These are phyloP conservation scores for Octomys mimax DNA, from an alignment of 2,797 vertebrate species.

Conservation along the genomic window DNA sequence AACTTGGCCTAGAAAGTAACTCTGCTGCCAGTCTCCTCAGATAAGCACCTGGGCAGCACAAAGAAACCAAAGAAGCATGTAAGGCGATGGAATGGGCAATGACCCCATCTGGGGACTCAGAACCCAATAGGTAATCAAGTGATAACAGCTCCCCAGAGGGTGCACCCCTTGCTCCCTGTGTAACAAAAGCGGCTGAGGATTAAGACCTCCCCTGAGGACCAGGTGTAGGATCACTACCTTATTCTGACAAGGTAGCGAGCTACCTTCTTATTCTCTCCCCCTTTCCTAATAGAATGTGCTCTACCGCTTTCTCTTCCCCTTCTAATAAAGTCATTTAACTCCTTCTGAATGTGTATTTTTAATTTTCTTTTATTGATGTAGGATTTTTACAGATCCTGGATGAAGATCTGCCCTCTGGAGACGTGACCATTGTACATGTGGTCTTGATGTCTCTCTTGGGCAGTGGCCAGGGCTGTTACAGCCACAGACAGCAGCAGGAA, in stretches of 20 bases:
- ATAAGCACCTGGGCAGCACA: not conserved
- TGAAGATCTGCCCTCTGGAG: not conserved
- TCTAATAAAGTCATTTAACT: not conserved
- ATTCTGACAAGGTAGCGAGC: not conserved
- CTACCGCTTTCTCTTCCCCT: not conserved
- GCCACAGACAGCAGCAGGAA: slow-evolving; percentile 26
- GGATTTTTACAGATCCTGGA: not conserved
- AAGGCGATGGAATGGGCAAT: not conserved
- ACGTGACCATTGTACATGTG: not conserved
- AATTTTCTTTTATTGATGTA: not conserved
- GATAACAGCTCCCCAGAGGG: not conserved
- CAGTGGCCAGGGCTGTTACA: not conserved
- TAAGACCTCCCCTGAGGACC: too few relatives aligned
- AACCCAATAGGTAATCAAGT: not conserved
- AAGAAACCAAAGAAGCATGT: too few relatives aligned
- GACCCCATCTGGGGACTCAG: not conserved
- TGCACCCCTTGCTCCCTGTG: not conserved
- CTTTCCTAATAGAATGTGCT: not conserved
- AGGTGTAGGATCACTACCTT: not conserved
- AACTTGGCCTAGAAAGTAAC: too few relatives aligned
- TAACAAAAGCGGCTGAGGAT: not conserved
- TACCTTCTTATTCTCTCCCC: not conserved
- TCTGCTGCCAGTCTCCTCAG: not conserved
- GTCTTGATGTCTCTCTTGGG: slow-evolving; percentile 24
- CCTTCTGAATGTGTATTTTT: not conserved